Evolutionary conservation across 2,797 vertebrate species (phyloP).

Genomic region (Rhabdomys pumilio): DNA sequence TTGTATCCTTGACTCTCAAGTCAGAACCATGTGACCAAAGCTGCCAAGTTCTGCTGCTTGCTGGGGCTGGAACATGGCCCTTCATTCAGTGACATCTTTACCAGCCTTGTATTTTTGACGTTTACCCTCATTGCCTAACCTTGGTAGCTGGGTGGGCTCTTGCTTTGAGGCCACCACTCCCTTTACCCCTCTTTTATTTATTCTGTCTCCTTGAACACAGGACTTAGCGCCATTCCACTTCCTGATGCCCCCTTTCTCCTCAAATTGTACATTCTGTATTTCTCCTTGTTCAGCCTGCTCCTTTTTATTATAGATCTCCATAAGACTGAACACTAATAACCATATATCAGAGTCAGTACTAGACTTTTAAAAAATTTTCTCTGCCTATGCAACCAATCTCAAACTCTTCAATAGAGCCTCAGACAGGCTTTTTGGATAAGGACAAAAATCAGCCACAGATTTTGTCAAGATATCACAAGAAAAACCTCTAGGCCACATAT

Average conservation of each 20-base stretch:
- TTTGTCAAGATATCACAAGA: neutral
- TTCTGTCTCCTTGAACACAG: neutral
- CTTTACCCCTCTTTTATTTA: neutral
- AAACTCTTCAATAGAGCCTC: neutral
- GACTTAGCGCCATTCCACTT: neutral
- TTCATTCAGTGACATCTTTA: too few species aligned
- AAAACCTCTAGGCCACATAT: neutral
- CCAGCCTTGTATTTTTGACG: too few species aligned
- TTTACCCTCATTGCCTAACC: too few species aligned
- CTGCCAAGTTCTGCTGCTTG: too few species aligned
- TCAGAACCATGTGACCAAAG: too few species aligned
- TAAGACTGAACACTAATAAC: neutral
- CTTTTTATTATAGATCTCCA: neutral
- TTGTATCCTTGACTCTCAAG: too few species aligned
- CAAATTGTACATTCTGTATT: neutral
- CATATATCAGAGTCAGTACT: neutral
- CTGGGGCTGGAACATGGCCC: too few species aligned
- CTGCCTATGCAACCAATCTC: neutral
- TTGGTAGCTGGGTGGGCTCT: too few species aligned
- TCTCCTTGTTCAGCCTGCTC: neutral
- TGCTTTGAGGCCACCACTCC: neutral
- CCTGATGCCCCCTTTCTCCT: neutral
- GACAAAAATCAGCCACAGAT: neutral
- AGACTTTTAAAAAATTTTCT: neutral
- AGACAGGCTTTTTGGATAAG: neutral